These are phyloP conservation scores for Ormyrus labotus DNA, from an alignment of 2,888 invertebrate species.

Conservation along the genomic window DNA sequence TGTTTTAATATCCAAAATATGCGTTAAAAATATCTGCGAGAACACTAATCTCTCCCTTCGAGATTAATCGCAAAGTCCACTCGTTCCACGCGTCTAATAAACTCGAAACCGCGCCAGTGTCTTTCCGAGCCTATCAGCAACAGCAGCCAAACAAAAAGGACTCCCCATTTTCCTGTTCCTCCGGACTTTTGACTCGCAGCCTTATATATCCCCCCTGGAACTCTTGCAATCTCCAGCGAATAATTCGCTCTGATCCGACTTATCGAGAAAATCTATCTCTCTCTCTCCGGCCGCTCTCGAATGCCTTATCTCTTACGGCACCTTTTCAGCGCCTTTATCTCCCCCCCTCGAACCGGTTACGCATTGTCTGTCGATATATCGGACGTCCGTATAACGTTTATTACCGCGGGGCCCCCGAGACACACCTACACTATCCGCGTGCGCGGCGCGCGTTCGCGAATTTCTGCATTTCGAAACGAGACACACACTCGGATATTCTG, in stretches of 20 bases:
- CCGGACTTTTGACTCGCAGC: neutral
- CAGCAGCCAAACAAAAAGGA: too few species aligned
- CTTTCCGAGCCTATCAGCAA: too few species aligned
- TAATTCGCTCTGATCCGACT: slow-evolving; percentile 44
- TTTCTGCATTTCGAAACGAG: slow-evolving; percentile 41
- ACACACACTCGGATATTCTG: neutral
- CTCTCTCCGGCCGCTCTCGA: slow-evolving; percentile 2
- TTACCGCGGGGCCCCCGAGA: slow-evolving; percentile 15
- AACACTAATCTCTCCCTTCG: too few species aligned
- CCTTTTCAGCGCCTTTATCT: slow-evolving; percentile 51
- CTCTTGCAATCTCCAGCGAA: slow-evolving; percentile 29
- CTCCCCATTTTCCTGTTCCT: too few species aligned
- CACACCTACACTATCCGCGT: slow-evolving; percentile 20
- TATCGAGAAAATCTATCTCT: slow-evolving; percentile 42
- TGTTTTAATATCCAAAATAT: too few species aligned
- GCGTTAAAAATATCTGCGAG: too few species aligned
- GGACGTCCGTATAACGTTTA: slow-evolving; percentile 54
- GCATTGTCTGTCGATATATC: slow-evolving; percentile 55
- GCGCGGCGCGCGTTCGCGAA: neutral
- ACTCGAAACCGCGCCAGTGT: too few species aligned
- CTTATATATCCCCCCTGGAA: slow-evolving; percentile 17
- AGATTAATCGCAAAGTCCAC: too few species aligned
- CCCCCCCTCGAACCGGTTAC: slow-evolving; percentile 42
- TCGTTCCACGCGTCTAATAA: too few species aligned
- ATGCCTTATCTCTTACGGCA: slow-evolving; percentile 49